Conservation (phyloP, 1,140 invertebrate genomes). For the Cyphomyrmex costatus region DNA sequence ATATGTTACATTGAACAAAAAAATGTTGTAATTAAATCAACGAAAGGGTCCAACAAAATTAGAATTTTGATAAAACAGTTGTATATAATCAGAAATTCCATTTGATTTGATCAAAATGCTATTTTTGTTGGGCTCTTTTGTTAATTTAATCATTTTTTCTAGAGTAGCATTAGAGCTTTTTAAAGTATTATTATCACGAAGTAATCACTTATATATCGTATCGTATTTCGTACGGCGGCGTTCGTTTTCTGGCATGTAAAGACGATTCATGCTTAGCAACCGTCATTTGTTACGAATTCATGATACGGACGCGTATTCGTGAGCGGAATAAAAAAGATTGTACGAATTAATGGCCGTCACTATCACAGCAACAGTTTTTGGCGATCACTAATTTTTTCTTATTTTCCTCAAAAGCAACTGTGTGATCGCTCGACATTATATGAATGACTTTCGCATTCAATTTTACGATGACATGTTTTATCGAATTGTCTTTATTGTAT, state of each 20-base stretch:
- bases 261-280: background rate
- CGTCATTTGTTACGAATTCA: constrained; percentile 1
- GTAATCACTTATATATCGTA: background rate
- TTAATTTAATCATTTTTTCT: no score
- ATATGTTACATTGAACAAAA: background rate
- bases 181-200: background rate
- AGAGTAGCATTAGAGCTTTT: background rate
- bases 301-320: background rate
- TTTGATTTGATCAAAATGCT: no score
- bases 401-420: background rate
- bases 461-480: background rate
- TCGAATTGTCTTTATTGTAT: background rate
- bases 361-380: background rate
- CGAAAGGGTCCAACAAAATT: no score
- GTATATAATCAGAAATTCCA: no score
- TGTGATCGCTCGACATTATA: constrained; percentile 2
- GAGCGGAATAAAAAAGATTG: background rate
- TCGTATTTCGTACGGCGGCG: background rate
- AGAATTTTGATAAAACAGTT: no score
- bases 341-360: background rate
- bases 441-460: background rate
- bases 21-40: no score
- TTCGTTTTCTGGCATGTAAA: background rate
- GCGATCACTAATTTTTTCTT: background rate
- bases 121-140: no score